These are phyloP conservation scores for Porites australiensis DNA, from an alignment of 64 coral and sea anemone species.

Conservation along the genomic window DNA sequence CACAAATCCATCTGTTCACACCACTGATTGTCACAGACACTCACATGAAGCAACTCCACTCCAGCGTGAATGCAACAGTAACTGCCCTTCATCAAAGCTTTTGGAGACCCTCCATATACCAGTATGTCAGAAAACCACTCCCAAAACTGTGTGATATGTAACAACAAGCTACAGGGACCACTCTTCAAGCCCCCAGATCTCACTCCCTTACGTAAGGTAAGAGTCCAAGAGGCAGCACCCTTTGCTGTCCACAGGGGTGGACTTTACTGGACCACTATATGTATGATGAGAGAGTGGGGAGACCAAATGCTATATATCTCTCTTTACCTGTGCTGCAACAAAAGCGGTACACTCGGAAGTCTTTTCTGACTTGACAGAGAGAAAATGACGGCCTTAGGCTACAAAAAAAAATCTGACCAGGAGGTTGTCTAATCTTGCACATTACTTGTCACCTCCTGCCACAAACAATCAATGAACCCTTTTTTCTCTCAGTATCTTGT, in stretches of 20 bases:
- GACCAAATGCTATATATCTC: constrained; percentile 47
- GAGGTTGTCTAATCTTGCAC: too few species aligned
- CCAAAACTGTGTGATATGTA: constrained; percentile 56
- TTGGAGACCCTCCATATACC: constrained; percentile 46
- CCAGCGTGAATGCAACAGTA: constrained; percentile 66
- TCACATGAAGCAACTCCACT: constrained; percentile 57
- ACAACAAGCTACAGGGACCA: constrained; percentile 46
- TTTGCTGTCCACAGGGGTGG: constrained; percentile 68
- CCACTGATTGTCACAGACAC: constrained; percentile 35
- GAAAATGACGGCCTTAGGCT: too few species aligned
- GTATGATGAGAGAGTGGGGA: constrained; percentile 6
- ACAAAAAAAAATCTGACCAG: too few species aligned
- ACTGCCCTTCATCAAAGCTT: constrained; percentile 74
- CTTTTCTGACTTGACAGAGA: constrained; percentile 52
- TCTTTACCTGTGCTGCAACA: constrained; percentile 52
- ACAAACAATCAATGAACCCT: too few species aligned
- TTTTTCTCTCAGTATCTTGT: too few species aligned
- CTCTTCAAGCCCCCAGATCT: constrained; percentile 24
- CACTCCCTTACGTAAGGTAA: constrained; percentile 55
- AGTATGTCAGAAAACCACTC: constrained; percentile 54
- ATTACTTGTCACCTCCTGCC: too few species aligned
- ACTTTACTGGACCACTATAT: constrained; percentile 48
- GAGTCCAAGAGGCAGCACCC: constrained; percentile 54
- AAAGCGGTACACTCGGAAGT: constrained; percentile 64
- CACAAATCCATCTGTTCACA: constrained; percentile 60